Conservation (phyloP, 2,113 vertebrate species). For the Motacilla alba region DNA sequence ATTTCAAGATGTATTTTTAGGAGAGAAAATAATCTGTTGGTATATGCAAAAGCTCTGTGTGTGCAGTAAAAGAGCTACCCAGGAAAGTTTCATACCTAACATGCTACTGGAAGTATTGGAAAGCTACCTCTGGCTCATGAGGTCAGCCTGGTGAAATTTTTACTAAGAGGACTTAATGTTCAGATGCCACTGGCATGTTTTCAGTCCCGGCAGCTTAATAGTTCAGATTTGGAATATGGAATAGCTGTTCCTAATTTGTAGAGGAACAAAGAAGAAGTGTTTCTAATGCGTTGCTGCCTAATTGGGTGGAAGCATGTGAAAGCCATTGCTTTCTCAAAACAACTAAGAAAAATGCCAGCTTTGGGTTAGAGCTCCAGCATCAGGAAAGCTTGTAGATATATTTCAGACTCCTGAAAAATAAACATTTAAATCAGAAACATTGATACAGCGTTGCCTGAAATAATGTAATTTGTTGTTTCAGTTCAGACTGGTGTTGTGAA, state of each 20-base stretch:
- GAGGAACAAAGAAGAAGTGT: background rate
- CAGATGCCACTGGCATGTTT: background rate
- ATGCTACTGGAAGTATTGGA: background rate
- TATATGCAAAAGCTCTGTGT: background rate
- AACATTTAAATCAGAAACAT: background rate
- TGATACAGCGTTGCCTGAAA: background rate
- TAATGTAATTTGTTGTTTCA: background rate
- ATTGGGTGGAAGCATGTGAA: background rate
- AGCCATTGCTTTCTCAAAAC: background rate
- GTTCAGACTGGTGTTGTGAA: background rate
- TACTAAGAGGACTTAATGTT: background rate
- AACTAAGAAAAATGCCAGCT: background rate
- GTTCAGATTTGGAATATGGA: background rate
- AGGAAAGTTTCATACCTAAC: background rate
- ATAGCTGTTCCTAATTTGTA: background rate
- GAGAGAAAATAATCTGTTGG: conserved; percentile 25
- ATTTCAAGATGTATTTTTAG: conserved; percentile 33
- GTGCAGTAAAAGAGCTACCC: background rate
- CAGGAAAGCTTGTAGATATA: background rate
- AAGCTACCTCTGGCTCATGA: background rate
- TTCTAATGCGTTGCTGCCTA: background rate
- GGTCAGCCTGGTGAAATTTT: background rate
- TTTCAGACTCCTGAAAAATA: background rate
- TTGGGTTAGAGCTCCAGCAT: background rate
- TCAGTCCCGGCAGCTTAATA: background rate